These are phyloP conservation scores for Meleagris gallopavo DNA, from an alignment of 2,113 vertebrate genomes.

Conservation along the genomic window DNA sequence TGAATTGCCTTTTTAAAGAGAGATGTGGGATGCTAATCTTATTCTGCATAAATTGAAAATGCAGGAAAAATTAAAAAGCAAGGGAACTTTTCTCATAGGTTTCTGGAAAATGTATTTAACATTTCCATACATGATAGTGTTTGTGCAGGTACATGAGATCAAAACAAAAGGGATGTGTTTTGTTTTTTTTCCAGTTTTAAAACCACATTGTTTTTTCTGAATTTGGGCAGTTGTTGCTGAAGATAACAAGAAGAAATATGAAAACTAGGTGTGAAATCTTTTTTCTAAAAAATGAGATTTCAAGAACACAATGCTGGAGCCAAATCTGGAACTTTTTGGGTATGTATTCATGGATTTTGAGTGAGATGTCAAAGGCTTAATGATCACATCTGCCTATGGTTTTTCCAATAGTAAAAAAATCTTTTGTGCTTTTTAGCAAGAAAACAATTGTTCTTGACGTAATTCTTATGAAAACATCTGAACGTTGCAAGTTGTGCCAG, in stretches of 20 bases:
- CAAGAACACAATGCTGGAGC: neutral
- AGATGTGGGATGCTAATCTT: neutral
- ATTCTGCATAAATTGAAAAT: neutral
- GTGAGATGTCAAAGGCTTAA: neutral
- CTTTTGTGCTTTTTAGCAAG: neutral
- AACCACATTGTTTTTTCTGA: neutral
- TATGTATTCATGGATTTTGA: neutral
- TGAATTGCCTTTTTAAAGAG: neutral
- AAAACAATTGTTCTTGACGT: neutral
- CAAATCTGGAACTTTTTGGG: neutral
- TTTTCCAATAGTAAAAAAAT: neutral
- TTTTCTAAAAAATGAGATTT: neutral
- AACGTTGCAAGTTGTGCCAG: neutral
- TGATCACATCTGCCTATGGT: neutral
- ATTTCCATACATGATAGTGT: neutral
- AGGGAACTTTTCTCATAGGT: neutral
- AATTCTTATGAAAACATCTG: neutral
- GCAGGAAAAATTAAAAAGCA: neutral
- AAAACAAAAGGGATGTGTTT: neutral
- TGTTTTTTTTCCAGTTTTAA: neutral
- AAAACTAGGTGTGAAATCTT: neutral
- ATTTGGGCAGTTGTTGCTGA: neutral
- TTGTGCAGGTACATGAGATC: neutral
- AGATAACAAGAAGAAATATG: neutral
- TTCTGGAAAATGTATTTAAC: neutral